Percentiles rank a stretch among this genome's conserved stretches.
Evolutionary conservation across 2,113 vertebrate species (phyloP).

Genomic region (Hiodon alosoides): DNA sequence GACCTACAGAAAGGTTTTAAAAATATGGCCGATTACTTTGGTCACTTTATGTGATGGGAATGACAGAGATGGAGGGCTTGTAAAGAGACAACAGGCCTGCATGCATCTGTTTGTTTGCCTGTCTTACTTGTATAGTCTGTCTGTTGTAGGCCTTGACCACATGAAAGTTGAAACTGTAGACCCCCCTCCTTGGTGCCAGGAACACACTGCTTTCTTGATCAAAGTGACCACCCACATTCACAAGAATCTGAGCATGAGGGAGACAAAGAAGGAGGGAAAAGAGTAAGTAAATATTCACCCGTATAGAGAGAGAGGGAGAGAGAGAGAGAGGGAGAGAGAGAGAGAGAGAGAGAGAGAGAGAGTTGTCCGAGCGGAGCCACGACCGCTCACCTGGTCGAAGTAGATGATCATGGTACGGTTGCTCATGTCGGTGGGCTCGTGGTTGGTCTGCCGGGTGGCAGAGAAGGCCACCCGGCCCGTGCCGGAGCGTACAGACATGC

Average conservation of each 20-base stretch:
- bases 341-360: not conserved
- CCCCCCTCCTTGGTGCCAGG: constrained; percentile 72
- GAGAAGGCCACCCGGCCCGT: constrained; percentile 67
- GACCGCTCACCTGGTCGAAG: constrained; percentile 66
- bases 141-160: constrained; percentile 85
- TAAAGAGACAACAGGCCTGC: not conserved
- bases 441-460: constrained; percentile 69
- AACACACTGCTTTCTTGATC: constrained; percentile 77
- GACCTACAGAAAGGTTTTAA: no score
- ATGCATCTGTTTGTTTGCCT: not conserved
- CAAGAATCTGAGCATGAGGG: constrained; percentile 62
- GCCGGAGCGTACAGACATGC: constrained; percentile 68
- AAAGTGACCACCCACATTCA: constrained; percentile 77
- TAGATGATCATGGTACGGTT: constrained; percentile 75
- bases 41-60: not conserved
- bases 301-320: not conserved
- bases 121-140: constrained; percentile 76
- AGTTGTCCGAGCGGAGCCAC: not conserved
- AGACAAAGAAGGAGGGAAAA: not conserved
- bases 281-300: not conserved
- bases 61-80: not conserved
- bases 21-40: no score
- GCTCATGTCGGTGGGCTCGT: constrained; percentile 72
- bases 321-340: not conserved
- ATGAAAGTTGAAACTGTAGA: constrained; percentile 84